These are phyloP conservation scores for Ciconia stormi DNA, from an alignment of 2,113 vertebrate genomes.

Conservation along the genomic window DNA sequence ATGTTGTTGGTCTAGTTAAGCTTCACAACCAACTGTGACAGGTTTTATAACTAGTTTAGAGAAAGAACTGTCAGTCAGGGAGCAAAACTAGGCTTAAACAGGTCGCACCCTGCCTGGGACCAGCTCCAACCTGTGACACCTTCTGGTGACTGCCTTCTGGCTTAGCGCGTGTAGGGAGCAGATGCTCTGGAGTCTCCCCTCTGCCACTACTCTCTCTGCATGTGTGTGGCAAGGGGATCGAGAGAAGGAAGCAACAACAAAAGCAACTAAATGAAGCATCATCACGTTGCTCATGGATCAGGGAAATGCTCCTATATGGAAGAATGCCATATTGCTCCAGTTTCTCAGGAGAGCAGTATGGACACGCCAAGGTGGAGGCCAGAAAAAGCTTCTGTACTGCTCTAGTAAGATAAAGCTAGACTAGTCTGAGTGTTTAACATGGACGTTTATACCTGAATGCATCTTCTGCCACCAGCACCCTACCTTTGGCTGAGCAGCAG, in stretches of 20 bases:
- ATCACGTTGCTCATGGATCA: not conserved
- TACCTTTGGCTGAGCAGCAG: not conserved
- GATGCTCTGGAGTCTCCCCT: not conserved
- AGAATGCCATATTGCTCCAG: not conserved
- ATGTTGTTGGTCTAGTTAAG: not conserved
- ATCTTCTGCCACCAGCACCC: not conserved
- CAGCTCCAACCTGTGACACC: not conserved
- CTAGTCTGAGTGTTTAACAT: not conserved
- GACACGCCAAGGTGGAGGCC: not conserved
- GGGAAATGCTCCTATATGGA: not conserved
- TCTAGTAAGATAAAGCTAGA: not conserved
- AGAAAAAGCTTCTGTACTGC: not conserved
- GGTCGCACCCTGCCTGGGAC: not conserved
- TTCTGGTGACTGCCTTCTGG: not conserved
- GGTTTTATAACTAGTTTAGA: not conserved
- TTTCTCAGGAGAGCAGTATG: not conserved
- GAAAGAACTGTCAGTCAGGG: not conserved
- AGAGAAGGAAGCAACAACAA: not conserved
- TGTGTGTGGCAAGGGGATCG: rapidly evolving
- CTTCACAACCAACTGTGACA: not conserved
- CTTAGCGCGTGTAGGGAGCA: not conserved
- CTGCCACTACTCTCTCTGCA: not conserved
- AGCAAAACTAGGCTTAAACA: not conserved
- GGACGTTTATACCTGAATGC: not conserved
- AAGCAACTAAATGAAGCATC: not conserved